Evolutionary conservation across 1,140 invertebrate genomes (phyloP), one percentile per base, ranked within the genome.

Genomic region (Lucilia sericata): DNA sequence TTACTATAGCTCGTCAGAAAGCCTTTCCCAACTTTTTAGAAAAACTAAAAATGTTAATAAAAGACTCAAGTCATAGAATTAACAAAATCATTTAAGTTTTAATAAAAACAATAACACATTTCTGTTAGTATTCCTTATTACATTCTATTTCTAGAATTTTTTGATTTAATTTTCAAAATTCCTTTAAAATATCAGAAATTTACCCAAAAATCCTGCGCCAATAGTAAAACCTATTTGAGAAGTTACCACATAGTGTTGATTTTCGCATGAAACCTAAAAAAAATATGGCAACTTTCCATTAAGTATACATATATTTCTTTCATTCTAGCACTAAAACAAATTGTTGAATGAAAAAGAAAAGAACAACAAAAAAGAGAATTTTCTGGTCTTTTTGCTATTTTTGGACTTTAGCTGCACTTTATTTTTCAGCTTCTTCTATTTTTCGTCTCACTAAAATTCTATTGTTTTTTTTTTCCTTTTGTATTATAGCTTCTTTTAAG

Each of bases 301-400:
- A 55, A 55, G 13, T 17, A 55, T 17, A 55, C 12, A 55, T 55
- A 55, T 55, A 55, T 55, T 55, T n/a, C 4, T 70, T 70, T 70
- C 65, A 21, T 70, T 70, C n/a, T 70, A 0, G 19, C 65, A 70
- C 9, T 25, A 21, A 70, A 70, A 70, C 65, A 70, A 70, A 70
- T 70, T 70, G 65, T 70, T 70, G 65, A 70, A 70, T 70, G 65
- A 70, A 70, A 70, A 70, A 70, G n/a, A 65, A 5, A n/a, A 17
- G 65, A 70, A 70, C 12, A 5, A 55, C 12, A 12, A 55, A 25
- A 65, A 70, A 19, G 19, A 70, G 65, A 70, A 70, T 70, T 21
- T 70, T 70, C 65, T 70, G 65, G 65, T 70, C 65, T 21, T 70
- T 60, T 70, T 70, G 65, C 65, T 70, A 70, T 70, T 70, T 70